Percentiles rank a stretch among this genome's conserved stretches.
Conservation (phyloP, 2,113 vertebrate genomes). For the Heterocephalus glaber region DNA sequence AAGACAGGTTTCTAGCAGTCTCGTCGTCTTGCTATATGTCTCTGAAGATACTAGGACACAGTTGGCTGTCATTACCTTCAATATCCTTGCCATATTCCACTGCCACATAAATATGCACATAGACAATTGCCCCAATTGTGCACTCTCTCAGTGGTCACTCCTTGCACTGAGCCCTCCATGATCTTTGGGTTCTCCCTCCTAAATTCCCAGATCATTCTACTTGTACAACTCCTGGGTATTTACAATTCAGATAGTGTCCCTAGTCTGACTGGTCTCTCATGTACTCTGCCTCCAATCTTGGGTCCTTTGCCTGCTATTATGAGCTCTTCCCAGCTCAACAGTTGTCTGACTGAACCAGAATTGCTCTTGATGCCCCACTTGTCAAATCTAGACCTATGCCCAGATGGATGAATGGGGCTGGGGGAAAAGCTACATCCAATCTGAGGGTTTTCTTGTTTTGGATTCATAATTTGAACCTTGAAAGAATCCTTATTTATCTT, state of each 20-base stretch:
- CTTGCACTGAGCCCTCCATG: neutral
- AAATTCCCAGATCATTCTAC: neutral
- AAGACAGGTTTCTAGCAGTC: neutral
- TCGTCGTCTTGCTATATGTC: neutral
- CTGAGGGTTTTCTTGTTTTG: neutral
- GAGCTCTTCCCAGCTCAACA: neutral
- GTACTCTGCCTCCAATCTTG: neutral
- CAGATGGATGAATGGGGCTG: neutral
- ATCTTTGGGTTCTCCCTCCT: neutral
- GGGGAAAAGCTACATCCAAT: neutral
- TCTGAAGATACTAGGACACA: neutral
- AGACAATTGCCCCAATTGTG: neutral
- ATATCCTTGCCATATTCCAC: neutral
- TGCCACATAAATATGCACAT: neutral
- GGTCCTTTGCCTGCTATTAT: neutral
- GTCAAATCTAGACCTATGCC: neutral
- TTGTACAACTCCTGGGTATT: neutral
- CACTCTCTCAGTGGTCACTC: neutral
- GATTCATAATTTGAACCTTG: neutral
- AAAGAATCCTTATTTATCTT: neutral
- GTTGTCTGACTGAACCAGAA: neutral
- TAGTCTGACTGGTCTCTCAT: neutral
- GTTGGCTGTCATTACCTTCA: neutral
- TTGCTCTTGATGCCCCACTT: neutral
- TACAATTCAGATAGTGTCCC: neutral